Conservation (phyloP, 2,113 vertebrate genomes). For the Nanorana parkeri region DNA sequence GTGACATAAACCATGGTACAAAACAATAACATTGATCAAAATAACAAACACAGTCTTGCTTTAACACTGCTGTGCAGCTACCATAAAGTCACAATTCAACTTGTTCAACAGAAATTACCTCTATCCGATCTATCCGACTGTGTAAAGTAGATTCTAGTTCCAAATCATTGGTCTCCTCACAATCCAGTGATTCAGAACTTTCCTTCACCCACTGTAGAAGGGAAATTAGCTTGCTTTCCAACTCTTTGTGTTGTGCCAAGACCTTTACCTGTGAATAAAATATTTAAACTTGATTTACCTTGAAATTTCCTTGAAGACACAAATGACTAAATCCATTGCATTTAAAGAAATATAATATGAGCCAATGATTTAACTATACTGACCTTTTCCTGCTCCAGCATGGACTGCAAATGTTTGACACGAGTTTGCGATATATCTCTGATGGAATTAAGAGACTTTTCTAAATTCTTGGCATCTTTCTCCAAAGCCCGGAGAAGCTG, state of each 20-base stretch:
- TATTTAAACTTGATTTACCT: not conserved
- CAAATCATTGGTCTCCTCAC: conserved; percentile 59
- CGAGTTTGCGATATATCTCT: conserved; percentile 71
- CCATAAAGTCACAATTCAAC: no score
- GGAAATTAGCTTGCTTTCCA: conserved; percentile 73
- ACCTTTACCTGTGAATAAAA: conserved; percentile 68
- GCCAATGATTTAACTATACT: not conserved
- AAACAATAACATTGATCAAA: no score
- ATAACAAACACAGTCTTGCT: no score
- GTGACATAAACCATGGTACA: no score
- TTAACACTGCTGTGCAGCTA: no score
- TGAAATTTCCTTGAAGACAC: no score
- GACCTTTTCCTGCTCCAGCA: conserved; percentile 80
- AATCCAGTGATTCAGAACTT: conserved; percentile 58
- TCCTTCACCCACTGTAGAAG: conserved; percentile 79
- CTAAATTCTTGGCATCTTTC: conserved; percentile 89
- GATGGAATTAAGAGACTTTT: conserved; percentile 81
- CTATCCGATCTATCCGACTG: not conserved
- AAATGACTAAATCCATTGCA: no score
- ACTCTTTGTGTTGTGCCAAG: conserved; percentile 66
- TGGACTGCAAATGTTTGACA: conserved; percentile 74
- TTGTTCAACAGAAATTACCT: conserved; percentile 13
- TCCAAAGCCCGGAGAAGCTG: conserved; percentile 89
- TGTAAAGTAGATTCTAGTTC: not conserved
- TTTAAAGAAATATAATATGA: no score